Conservation (phyloP, 1,140 invertebrate genomes). For the Cataglyphis hispanica region DNA sequence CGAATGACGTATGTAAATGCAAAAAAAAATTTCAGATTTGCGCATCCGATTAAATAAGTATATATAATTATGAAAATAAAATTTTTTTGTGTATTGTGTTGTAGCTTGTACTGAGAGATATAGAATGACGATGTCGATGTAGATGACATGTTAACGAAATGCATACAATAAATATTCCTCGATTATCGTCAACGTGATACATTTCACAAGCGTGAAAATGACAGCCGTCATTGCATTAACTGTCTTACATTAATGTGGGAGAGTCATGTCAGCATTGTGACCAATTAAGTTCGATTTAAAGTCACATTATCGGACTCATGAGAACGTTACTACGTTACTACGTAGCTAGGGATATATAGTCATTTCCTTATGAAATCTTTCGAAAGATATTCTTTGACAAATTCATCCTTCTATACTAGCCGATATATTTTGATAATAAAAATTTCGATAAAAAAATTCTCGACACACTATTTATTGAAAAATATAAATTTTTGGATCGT, state of each 20-base stretch:
- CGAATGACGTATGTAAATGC: neutral
- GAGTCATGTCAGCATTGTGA: slow-evolving; percentile 63
- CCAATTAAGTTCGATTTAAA: slow-evolving; percentile 68
- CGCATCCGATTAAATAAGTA: neutral
- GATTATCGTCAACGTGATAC: neutral
- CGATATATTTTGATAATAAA: neutral
- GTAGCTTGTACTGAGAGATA: neutral
- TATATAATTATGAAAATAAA: neutral
- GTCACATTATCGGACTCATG: slow-evolving; percentile 63
- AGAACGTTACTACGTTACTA: slow-evolving; percentile 55
- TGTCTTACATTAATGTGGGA: slow-evolving; percentile 68
- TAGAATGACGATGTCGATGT: neutral
- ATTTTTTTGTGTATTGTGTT: neutral
- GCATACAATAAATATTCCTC: slow-evolving; percentile 11
- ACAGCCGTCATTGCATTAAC: slow-evolving; percentile 25
- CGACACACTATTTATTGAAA: neutral
- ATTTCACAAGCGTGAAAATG: slow-evolving; percentile 58
- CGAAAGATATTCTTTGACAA: neutral
- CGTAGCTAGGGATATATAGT: neutral
- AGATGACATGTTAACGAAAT: slow-evolving; percentile 54
- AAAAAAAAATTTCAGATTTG: slow-evolving; percentile 16
- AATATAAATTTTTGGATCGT: neutral
- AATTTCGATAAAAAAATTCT: neutral
- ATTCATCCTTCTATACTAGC: neutral
- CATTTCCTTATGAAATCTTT: slow-evolving; percentile 9